These are phyloP conservation scores for Parasteatoda tepidariorum DNA, from an alignment of 1,140 invertebrate species.

Conservation along the genomic window DNA sequence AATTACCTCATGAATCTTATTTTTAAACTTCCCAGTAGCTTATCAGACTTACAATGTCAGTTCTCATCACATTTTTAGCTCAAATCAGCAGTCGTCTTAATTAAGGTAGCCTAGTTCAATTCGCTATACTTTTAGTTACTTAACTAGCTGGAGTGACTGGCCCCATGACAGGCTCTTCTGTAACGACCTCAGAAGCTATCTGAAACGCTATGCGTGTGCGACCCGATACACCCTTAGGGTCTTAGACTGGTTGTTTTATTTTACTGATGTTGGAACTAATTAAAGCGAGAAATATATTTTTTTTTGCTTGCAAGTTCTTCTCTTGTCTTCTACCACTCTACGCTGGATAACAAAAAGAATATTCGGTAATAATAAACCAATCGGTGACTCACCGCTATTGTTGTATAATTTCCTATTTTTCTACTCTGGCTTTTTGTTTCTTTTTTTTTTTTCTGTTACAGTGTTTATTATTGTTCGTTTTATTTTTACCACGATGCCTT, in stretches of 20 bases:
- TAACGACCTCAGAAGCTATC: slow-evolving; percentile 14
- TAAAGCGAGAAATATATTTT: slow-evolving; percentile 14
- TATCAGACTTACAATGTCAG: background rate
- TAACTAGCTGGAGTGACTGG: slow-evolving; percentile 27
- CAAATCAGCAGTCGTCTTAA: background rate
- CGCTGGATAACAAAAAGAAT: slow-evolving; percentile 41
- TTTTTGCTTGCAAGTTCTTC: slow-evolving; percentile 4
- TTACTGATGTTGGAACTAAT: slow-evolving; percentile 13
- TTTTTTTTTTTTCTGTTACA: slow-evolving; percentile 21
- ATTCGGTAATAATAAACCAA: slow-evolving; percentile 44
- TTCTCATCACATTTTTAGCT: background rate
- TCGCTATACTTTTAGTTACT: slow-evolving; percentile 38
- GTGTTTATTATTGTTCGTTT: slow-evolving; percentile 35
- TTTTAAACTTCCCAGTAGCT: background rate
- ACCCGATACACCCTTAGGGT: slow-evolving; percentile 47
- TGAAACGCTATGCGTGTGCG: slow-evolving; percentile 24
- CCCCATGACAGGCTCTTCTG: slow-evolving; percentile 26
- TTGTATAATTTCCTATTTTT: slow-evolving; percentile 39
- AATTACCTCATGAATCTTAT: too few relatives aligned
- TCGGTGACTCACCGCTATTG: slow-evolving; percentile 44
- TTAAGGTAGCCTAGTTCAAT: slow-evolving; percentile 25
- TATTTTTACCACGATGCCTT: background rate
- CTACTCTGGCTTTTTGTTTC: background rate
- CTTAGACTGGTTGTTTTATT: slow-evolving; percentile 1
- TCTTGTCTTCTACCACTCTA: slow-evolving; percentile 2